phyloP scores from a whole-genome alignment of 2,888 invertebrate genomes.

The Pediacus dermestoides region DNA sequence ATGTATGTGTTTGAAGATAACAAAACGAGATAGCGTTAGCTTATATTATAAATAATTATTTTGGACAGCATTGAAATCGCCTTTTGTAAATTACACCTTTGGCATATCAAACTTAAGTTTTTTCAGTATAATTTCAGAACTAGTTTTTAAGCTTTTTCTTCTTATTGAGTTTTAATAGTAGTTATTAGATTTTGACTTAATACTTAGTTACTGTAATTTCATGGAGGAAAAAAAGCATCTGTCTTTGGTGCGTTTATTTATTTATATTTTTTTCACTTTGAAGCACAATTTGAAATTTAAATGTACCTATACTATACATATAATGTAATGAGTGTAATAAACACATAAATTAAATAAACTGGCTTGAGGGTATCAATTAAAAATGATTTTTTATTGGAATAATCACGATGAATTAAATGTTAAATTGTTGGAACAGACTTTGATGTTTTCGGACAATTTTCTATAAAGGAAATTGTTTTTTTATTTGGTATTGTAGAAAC shows the following conservation, averaged over 20 bases:
- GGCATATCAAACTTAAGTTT: constrained; percentile 1
- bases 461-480: background rate
- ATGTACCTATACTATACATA: background rate
- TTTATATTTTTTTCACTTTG: no score
- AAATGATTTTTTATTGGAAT: no score
- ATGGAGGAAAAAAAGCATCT: constrained; percentile 1
- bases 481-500: constrained; percentile 1
- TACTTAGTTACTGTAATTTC: background rate
- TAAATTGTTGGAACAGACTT: no score
- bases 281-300: no score
- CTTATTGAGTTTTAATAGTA: constrained; percentile 1
- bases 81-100: constrained; percentile 2
- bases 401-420: no score
- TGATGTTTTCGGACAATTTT: no score
- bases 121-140: constrained; percentile 2
- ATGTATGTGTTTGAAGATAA: no score
- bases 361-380: background rate
- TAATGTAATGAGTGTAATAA: no score
- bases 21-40: no score
- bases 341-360: constrained; percentile 1
- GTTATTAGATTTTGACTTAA: constrained; percentile 2
- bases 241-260: no score
- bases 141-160: constrained; percentile 1
- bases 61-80: background rate
- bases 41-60: background rate